These are phyloP conservation scores for Drosophila tani DNA, from an alignment of 1,140 invertebrate genomes.

Conservation along the genomic window DNA sequence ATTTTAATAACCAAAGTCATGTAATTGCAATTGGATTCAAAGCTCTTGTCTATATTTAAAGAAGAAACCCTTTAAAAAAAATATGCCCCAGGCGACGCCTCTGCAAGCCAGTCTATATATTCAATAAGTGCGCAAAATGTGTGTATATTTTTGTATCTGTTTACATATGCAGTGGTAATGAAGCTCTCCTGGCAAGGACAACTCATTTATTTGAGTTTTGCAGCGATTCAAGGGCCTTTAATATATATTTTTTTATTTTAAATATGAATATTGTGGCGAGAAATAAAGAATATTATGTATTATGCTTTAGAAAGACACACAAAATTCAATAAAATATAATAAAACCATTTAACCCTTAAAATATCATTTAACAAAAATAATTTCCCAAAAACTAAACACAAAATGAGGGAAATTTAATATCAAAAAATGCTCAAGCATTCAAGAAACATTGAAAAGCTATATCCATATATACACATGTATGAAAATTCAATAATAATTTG, in stretches of 20 bases:
- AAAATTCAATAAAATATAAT: no score
- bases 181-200: slow-evolving; percentile 22
- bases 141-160: not conserved
- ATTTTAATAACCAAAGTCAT: no score
- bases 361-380: not conserved
- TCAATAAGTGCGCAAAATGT: not conserved
- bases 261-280: slow-evolving; percentile 2
- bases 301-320: not conserved
- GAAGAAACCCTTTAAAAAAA: no score
- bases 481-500: slow-evolving; percentile 11
- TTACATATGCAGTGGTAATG: slow-evolving; percentile 28
- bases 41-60: not conserved
- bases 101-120: not conserved
- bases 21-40: no score
- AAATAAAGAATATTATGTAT: not conserved
- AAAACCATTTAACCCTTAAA: no score
- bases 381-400: not conserved
- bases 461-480: not conserved
- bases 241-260: not conserved
- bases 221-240: not conserved
- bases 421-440: not conserved
- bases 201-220: slow-evolving; percentile 15
- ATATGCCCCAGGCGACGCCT: not conserved
- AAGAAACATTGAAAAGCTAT: not conserved
- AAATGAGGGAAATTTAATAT: not conserved